These are phyloP conservation scores for Meghimatium bilineatum DNA, from an alignment of 2,888 invertebrate species.

Conservation along the genomic window DNA sequence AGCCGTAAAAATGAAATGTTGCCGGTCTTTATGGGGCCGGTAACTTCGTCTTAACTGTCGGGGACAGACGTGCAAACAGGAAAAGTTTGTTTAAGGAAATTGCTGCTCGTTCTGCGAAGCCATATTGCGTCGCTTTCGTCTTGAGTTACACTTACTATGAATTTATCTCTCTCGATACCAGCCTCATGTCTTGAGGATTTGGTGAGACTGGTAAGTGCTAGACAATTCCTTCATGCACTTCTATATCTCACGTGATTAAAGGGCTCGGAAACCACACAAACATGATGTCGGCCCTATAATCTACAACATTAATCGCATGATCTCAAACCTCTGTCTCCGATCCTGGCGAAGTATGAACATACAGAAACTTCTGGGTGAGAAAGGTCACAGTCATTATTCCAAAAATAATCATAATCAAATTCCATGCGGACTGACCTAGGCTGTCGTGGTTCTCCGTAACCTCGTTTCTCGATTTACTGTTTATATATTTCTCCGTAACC, in stretches of 20 bases:
- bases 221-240: conserved; percentile 24
- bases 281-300: conserved; percentile 16
- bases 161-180: neutral
- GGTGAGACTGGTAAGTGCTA: conserved; percentile 29
- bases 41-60: conserved; percentile 32
- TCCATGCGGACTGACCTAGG: neutral
- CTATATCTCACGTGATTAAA: conserved; percentile 35
- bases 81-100: conserved; percentile 48
- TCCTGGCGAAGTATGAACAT: neutral
- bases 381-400: neutral
- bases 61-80: conserved; percentile 48
- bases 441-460: neutral
- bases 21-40: conserved; percentile 35
- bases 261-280: neutral
- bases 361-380: neutral
- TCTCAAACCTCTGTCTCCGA: neutral
- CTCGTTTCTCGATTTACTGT: neutral
- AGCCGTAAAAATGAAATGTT: conserved; percentile 48
- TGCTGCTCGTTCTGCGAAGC: conserved; percentile 36
- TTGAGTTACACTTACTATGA: conserved; percentile 33
- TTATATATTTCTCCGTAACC: neutral
- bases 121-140: conserved; percentile 46
- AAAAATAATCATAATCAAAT: neutral
- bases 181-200: conserved; percentile 21
- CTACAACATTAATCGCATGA: conserved; percentile 31